These are phyloP conservation scores for Indicator indicator DNA, from an alignment of 2,113 vertebrate genomes.

Conservation along the genomic window DNA sequence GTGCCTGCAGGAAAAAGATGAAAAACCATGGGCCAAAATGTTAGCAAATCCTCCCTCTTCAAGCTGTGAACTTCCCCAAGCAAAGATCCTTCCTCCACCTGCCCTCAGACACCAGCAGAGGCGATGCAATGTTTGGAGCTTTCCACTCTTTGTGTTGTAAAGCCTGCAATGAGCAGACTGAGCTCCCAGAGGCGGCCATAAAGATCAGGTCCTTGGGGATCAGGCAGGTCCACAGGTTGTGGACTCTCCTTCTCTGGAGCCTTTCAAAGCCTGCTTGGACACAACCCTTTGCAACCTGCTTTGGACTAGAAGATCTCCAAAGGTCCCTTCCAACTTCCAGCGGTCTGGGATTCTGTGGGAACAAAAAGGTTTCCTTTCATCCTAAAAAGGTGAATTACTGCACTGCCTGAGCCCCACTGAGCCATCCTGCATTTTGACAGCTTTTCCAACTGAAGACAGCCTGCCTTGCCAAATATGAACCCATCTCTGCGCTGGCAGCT, in stretches of 20 bases:
- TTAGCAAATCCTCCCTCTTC: not conserved
- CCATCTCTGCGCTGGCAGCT: not conserved
- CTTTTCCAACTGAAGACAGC: not conserved
- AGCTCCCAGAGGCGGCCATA: not conserved
- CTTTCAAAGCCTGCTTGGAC: no score
- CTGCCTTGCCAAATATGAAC: not conserved
- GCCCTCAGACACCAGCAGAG: not conserved
- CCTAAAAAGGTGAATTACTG: not conserved
- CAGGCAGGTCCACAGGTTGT: not conserved
- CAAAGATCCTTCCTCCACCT: not conserved
- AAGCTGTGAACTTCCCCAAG: not conserved
- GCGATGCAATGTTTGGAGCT: not conserved
- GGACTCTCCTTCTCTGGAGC: no score
- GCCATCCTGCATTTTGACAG: not conserved
- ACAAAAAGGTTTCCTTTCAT: not conserved
- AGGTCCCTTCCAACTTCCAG: no score
- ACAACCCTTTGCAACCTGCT: no score
- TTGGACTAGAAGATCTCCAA: no score
- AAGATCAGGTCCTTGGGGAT: not conserved
- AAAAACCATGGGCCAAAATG: not conserved
- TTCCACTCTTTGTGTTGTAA: not conserved
- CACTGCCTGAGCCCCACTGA: not conserved
- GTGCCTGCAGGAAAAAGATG: not conserved
- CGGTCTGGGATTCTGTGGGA: no score
- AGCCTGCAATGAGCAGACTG: not conserved